These are phyloP conservation scores for Dryobates pubescens DNA, from an alignment of 2,797 vertebrate genomes.

Conservation along the genomic window DNA sequence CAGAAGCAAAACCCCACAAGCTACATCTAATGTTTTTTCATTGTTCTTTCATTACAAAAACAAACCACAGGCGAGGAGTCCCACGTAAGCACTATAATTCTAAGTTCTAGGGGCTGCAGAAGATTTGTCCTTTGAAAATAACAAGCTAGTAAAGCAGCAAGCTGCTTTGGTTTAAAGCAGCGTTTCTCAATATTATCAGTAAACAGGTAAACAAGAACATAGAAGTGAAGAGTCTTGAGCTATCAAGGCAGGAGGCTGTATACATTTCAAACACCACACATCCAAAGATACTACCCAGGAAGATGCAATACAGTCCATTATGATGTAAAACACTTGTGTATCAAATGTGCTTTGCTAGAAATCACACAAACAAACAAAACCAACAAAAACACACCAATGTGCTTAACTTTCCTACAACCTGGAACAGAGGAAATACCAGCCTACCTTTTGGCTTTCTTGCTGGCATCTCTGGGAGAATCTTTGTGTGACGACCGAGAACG, in stretches of 20 bases:
- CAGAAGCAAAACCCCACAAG: not conserved
- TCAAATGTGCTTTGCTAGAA: not conserved
- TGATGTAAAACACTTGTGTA: fast-evolving
- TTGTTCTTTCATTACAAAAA: not conserved
- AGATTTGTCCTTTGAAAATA: not conserved
- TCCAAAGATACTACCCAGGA: not conserved
- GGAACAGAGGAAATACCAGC: not conserved
- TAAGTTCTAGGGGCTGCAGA: not conserved
- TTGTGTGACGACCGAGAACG: conserved; percentile 90
- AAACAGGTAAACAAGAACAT: not conserved
- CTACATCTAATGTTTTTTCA: not conserved
- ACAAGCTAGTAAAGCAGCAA: not conserved
- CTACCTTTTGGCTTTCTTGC: conserved; percentile 95
- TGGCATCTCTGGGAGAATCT: conserved; percentile 93
- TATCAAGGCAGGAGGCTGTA: not conserved
- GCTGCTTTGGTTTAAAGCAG: not conserved
- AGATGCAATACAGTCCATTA: not conserved
- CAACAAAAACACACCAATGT: not conserved
- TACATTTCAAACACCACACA: not conserved
- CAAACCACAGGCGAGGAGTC: not conserved
- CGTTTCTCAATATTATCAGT: not conserved
- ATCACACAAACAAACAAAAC: not conserved
- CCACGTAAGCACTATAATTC: not conserved
- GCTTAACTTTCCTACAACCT: not conserved
- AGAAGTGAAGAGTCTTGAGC: not conserved